phyloP scores from a whole-genome alignment of 2,797 vertebrate species.

The Garrulus glandarius region DNA sequence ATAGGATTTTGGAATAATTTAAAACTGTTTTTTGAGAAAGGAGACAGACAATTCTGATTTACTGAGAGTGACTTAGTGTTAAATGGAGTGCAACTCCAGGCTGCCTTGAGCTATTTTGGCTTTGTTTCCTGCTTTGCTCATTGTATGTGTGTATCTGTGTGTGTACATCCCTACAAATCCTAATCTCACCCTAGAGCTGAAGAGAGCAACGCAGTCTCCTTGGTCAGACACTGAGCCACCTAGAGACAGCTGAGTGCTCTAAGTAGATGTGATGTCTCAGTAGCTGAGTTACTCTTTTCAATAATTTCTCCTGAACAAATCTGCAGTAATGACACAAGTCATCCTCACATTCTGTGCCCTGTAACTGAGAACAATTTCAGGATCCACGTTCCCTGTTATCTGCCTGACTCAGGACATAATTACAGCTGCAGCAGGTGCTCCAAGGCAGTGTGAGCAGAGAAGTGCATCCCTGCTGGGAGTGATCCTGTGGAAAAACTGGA shows the following conservation, averaged over 20 bases:
- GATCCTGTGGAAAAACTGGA: not conserved
- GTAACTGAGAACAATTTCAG: not conserved
- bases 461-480: not conserved
- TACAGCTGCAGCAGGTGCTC: not conserved
- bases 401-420: not conserved
- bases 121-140: slow-evolving; percentile 13
- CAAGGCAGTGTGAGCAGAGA: not conserved
- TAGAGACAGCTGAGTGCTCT: not conserved
- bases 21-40: not conserved
- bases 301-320: not conserved
- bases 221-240: not conserved
- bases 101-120: slow-evolving; percentile 50
- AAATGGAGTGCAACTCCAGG: slow-evolving; percentile 9
- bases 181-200: not conserved
- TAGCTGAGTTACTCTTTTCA: not conserved
- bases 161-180: not conserved
- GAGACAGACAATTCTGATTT: slow-evolving; percentile 34
- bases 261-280: not conserved
- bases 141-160: not conserved
- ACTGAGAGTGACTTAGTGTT: slow-evolving; percentile 48
- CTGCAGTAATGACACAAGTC: not conserved
- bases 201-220: not conserved
- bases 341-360: not conserved
- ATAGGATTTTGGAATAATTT: not conserved
- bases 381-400: rapidly evolving